Percentiles rank a stretch among this genome's conserved stretches.
phyloP scores from a whole-genome alignment of 1,140 invertebrate species.

The Lordiphosa clarofinis region DNA sequence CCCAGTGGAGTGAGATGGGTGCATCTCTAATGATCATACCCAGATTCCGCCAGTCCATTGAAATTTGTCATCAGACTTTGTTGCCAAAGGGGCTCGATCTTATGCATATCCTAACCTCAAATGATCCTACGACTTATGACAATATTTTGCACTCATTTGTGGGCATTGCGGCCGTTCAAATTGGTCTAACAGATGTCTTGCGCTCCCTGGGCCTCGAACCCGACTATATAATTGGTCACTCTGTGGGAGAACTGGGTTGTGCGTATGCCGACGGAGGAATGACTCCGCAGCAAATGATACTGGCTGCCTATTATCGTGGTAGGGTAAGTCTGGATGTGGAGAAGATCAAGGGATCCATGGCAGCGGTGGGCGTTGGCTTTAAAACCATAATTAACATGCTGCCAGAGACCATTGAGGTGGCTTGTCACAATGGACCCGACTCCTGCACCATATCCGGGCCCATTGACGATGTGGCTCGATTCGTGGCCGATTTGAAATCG shows the following conservation, averaged over 20 bases:
- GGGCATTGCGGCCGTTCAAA: constrained; percentile 93
- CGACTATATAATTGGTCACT: constrained; percentile 93
- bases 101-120: constrained; percentile 87
- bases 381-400: constrained; percentile 82
- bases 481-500: constrained; percentile 85
- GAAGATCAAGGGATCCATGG: constrained; percentile 90
- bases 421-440: constrained; percentile 92
- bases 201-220: constrained; percentile 86
- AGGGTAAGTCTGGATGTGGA: constrained; percentile 89
- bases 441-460: constrained; percentile 93
- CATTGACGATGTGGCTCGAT: constrained; percentile 84
- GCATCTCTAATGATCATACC: constrained; percentile 84
- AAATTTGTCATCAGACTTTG: constrained; percentile 86
- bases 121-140: constrained; percentile 87
- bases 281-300: constrained; percentile 90
- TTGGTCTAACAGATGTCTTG: constrained; percentile 90
- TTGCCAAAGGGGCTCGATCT: constrained; percentile 89
- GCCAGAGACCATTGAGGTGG: constrained; percentile 87
- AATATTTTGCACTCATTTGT: constrained; percentile 94
- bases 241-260: constrained; percentile 93
- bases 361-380: constrained; percentile 86
- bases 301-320: constrained; percentile 92
- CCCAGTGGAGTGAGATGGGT: constrained; percentile 93
- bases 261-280: constrained; percentile 93
- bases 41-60: constrained; percentile 86